phyloP scores from a whole-genome alignment of 2,113 vertebrate species.

The Zapornia atra region DNA sequence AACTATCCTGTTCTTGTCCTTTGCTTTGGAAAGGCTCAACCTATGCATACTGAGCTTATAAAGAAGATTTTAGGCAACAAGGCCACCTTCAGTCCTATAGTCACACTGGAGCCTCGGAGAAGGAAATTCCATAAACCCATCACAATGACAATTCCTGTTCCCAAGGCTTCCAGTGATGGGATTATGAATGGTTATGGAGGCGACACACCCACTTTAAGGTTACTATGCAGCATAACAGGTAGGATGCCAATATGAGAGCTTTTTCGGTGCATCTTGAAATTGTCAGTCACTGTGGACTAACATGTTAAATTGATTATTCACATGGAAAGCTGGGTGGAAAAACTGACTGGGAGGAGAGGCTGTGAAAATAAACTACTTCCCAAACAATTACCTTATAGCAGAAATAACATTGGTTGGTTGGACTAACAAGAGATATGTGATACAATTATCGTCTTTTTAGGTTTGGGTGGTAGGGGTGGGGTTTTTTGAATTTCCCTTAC shows the following conservation, averaged over 20 bases:
- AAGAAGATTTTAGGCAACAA: constrained; percentile 94
- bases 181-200: constrained; percentile 88
- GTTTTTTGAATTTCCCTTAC: not conserved
- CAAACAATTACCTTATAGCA: not conserved
- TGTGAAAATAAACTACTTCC: not conserved
- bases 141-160: constrained; percentile 96
- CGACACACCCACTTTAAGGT: constrained; percentile 88
- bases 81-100: constrained; percentile 96
- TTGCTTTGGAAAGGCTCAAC: constrained; percentile 84
- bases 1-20: not conserved
- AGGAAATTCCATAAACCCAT: constrained; percentile 99
- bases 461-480: no score
- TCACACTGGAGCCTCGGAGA: constrained; percentile 94
- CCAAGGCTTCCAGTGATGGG: constrained; percentile 86
- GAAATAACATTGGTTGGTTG: not conserved
- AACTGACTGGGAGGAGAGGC: not conserved
- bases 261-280: not conserved
- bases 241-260: not conserved
- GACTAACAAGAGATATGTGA: not conserved
- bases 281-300: not conserved
- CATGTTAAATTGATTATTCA: not conserved
- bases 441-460: not conserved
- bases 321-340: not conserved
- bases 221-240: constrained; percentile 98
- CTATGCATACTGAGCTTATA: constrained; percentile 86